Percentiles rank a stretch among this genome's conserved stretches.
phyloP scores from a whole-genome alignment of 2,888 invertebrate genomes.

The Pachliopta kotzebuea region DNA sequence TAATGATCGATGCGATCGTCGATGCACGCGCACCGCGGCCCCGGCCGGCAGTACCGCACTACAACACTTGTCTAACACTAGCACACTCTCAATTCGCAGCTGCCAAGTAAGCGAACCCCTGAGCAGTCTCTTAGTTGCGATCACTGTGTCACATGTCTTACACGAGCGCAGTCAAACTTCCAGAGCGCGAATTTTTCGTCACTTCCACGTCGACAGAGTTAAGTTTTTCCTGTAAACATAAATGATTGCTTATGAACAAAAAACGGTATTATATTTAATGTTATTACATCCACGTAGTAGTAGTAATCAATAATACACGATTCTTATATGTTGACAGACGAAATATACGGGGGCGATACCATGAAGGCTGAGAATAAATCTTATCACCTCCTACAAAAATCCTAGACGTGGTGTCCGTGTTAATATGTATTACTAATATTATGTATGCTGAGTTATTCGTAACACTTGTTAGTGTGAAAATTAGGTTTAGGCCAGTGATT shows the following conservation, averaged over 20 bases:
- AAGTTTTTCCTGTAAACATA: conserved; percentile 48
- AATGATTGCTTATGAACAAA: background rate
- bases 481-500: too few species aligned
- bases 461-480: too few species aligned
- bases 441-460: too few species aligned
- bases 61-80: conserved; percentile 37
- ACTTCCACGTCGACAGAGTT: conserved; percentile 47
- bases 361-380: too few species aligned
- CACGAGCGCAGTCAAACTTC: conserved; percentile 71
- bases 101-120: conserved; percentile 31
- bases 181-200: conserved; percentile 60
- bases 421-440: too few species aligned
- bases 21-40: conserved; percentile 12
- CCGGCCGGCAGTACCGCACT: conserved; percentile 25
- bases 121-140: conserved; percentile 15
- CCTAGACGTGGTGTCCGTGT: too few species aligned
- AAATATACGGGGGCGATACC: too few species aligned
- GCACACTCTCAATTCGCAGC: conserved; percentile 37
- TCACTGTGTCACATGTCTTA: conserved; percentile 37
- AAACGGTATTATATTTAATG: background rate
- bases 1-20: conserved; percentile 42
- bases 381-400: too few species aligned
- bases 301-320: too few species aligned
- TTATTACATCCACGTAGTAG: too few species aligned
- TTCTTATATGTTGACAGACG: too few species aligned